Evolutionary conservation across 2,888 invertebrate species (phyloP), one percentile per base, ranked within the genome.

Genomic region (Proisotoma minuta): DNA sequence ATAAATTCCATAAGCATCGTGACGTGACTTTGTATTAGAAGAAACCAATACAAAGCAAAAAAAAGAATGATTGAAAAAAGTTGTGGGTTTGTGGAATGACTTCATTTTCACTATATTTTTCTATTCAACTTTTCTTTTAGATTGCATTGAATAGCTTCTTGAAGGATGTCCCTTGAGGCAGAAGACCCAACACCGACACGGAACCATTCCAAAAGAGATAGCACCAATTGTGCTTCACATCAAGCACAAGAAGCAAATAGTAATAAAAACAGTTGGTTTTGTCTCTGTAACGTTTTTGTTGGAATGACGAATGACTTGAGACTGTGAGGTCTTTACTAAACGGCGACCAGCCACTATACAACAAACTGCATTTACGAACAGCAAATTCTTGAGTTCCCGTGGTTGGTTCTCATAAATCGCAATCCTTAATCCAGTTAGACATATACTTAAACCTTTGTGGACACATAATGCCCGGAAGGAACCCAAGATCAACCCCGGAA

Each of bases 1-100:
- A 59, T 62, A 59, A 62, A 65, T 65, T 65, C 62, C 59, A n/a
- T n/a, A 56, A n/a, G 28, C 65, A 62, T 59, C 62, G 4, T 43
- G 43, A 43, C 43, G 43, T 43, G 43, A 43, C 43, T 43, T 43
- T 43, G 20, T 43, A 43, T 43, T 43, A 43, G 20, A 5, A 43
- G 43, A 20, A 43, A 18, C 20, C 18, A 20, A 43, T 12, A n/a
- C 18, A 43, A 43, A 43, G 34, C 15, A 15, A 34, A 34, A 18
- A 4, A 18, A n/a, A 4, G 43, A 20, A 43, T 5, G 5, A 5
- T 5, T 15, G 20, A 43, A 20, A 43, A 43, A 15, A 43, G n/a
- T n/a, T n/a, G n/a, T 43, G 43, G 18, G 4, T 43, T 43, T 15
- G 43, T 43, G 43, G 18, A 43, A 43, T 43, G 43, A 43, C 43